Base-by-base conservation (phyloP, 2,113 vertebrate species). In the Ornithorhynchus anatinus region DNA sequence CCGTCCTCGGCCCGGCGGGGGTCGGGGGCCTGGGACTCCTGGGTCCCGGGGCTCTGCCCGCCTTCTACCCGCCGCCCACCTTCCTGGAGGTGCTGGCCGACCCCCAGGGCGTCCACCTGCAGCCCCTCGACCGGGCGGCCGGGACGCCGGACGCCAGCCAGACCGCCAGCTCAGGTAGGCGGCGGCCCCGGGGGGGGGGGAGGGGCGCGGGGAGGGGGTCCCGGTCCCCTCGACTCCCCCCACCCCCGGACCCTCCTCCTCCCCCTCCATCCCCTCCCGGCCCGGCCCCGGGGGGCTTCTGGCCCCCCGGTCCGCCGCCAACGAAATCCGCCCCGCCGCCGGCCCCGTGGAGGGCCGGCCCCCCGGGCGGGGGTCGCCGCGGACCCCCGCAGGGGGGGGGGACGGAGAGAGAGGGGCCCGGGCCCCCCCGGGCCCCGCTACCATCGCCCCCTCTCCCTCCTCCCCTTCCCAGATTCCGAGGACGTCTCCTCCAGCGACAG, bases 401-500 rank as follows among this genome's bases (percentile, higher is more conserved):
- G n/a, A n/a, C n/a, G n/a, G n/a, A n/a, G n/a, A n/a, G n/a, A n/a
- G n/a, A n/a, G n/a, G n/a, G n/a, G n/a, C n/a, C n/a, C 25, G 8
- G 4, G 47, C 5, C 23, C 52, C 43, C 20, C 16, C 44, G 2
- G 48, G 47, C 16, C 2, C 47, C 47, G 15, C 16, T 27, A 10
- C 8, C 11, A 29, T 50, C 15, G 25, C 47, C 16, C 47, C 25
- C 25, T 8, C 85, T 74, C 69, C 59, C 82, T 58, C 84, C 52
- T 70, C 51, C 33, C 86, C 78, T 86, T 82, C 78, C 32, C 91
- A 99, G 97, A 99, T 90, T 99, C 97, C 6, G 97, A 98, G 42
- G 97, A 99, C 91, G 94, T 98, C 48, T 98, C 97, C 53, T 98
- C 97, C 69, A 97, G 95, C 81, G 97, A 99, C 88, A 89, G 96